phyloP scores from a whole-genome alignment of 2,113 vertebrate genomes.

The Anguilla japonica region DNA sequence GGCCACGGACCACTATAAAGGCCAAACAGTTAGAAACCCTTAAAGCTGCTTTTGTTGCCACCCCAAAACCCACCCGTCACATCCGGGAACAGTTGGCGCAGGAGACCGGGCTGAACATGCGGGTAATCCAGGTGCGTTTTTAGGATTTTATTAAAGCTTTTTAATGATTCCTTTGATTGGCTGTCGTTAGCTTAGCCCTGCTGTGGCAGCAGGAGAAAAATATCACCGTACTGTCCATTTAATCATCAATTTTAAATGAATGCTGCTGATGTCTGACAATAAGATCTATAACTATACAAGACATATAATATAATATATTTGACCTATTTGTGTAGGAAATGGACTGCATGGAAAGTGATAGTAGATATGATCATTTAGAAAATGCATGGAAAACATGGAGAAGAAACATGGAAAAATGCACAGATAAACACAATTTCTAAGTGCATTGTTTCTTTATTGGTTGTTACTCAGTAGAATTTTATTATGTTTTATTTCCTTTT shows the following conservation, averaged over 20 bases:
- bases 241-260: neutral
- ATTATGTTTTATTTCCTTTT: neutral
- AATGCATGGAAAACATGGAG: neutral
- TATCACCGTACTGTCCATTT: neutral
- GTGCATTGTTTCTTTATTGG: neutral
- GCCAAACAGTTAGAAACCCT: conserved; percentile 97
- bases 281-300: neutral
- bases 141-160: neutral
- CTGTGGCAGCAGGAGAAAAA: neutral
- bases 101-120: conserved; percentile 95
- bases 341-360: neutral
- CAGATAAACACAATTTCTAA: neutral
- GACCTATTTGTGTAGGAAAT: neutral
- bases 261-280: neutral
- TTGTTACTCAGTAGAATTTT: neutral
- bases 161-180: neutral
- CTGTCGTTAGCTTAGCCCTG: neutral
- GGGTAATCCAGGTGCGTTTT: conserved; percentile 89
- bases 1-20: conserved; percentile 96
- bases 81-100: conserved; percentile 96
- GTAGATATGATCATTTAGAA: neutral
- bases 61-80: conserved; percentile 92
- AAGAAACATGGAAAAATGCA: neutral
- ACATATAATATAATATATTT: neutral
- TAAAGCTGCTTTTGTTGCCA: conserved; percentile 93